Conservation (phyloP, 2,888 invertebrate genomes). For the Diabrotica balteata region DNA sequence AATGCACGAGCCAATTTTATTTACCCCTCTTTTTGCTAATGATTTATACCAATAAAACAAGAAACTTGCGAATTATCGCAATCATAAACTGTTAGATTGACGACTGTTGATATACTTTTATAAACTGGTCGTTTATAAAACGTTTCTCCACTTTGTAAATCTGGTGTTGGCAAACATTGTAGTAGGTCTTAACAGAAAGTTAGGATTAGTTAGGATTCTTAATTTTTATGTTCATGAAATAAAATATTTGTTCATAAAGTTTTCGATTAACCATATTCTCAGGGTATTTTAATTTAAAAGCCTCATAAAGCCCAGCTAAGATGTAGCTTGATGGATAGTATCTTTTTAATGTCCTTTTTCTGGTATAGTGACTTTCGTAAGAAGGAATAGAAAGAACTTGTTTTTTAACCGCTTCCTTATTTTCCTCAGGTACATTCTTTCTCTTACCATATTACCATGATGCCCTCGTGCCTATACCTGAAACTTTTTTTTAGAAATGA, state of each 20-base stretch:
- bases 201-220: background rate
- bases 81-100: constrained; percentile 10
- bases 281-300: background rate
- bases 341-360: background rate
- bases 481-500: background rate
- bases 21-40: background rate
- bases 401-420: background rate
- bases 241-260: background rate
- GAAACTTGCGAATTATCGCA: constrained; percentile 5
- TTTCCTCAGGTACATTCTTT: background rate
- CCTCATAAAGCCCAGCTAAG: background rate
- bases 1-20: background rate
- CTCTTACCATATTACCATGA: background rate
- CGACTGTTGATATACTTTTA: too few species aligned
- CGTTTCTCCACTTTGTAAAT: constrained; percentile 11
- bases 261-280: background rate
- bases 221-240: background rate
- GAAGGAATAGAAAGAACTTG: too few species aligned
- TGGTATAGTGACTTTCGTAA: background rate
- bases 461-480: background rate
- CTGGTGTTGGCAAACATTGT: constrained; percentile 9
- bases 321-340: background rate
- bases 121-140: background rate
- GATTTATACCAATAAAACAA: constrained; percentile 4
- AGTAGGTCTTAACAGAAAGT: too few species aligned